Conservation (phyloP, 1,140 invertebrate species). For the Drosophila arawakana region DNA sequence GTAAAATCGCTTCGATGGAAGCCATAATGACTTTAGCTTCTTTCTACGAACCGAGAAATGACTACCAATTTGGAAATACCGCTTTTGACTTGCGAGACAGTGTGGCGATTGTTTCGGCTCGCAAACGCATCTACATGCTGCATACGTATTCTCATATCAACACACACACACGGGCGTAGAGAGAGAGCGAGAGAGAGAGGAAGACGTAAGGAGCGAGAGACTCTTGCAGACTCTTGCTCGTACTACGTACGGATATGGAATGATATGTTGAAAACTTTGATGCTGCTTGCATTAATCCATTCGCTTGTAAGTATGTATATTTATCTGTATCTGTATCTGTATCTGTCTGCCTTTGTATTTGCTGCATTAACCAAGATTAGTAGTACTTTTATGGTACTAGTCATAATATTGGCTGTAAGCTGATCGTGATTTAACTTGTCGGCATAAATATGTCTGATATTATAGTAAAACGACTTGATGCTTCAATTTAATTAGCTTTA, state of each 20-base stretch:
- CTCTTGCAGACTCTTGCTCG: too few species aligned
- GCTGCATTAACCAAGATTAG: background rate
- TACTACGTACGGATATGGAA: background rate
- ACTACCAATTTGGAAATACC: constrained; percentile 80
- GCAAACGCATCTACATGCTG: constrained; percentile 8
- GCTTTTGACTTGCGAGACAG: constrained; percentile 81
- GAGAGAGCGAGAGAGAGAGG: too few species aligned
- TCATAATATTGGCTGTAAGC: too few species aligned
- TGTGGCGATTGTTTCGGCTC: constrained; percentile 64
- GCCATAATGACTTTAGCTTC: constrained; percentile 80
- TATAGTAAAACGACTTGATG: too few species aligned
- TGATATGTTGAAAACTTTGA: constrained; percentile 27
- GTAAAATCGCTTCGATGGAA: constrained; percentile 81
- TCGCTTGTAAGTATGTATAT: background rate
- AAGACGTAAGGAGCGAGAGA: too few species aligned
- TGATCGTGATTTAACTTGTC: too few species aligned
- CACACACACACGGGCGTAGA: background rate
- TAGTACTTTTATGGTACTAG: background rate
- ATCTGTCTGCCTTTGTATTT: background rate
- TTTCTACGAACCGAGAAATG: constrained; percentile 81
- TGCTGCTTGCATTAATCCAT: constrained; percentile 26
- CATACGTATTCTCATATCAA: constrained; percentile 1
- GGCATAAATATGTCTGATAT: too few species aligned
- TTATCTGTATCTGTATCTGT: background rate
- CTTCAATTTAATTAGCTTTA: background rate